A percentile compares a stretch with the other conserved stretches of the same genome.
These are phyloP conservation scores for Spheniscus mendiculus DNA, from an alignment of 2,113 vertebrate genomes.

Conservation along the genomic window DNA sequence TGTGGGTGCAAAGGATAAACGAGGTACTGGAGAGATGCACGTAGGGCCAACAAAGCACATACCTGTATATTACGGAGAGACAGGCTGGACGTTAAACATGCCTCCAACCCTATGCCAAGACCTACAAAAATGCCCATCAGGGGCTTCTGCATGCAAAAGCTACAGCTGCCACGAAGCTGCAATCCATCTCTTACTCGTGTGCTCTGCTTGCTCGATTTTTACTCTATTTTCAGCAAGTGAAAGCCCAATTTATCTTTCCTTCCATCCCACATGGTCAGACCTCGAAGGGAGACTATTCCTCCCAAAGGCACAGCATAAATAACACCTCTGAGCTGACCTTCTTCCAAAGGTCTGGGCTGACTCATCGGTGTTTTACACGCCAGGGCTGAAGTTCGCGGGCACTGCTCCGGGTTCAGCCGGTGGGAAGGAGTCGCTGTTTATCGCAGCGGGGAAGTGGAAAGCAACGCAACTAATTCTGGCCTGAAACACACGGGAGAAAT, in stretches of 20 bases:
- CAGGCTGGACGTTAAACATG: fast-evolving
- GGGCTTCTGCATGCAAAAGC: neutral
- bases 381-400: fast-evolving
- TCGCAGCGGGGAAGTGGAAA: neutral
- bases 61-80: neutral
- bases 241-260: neutral
- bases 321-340: neutral
- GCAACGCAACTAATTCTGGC: neutral
- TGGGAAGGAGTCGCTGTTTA: neutral
- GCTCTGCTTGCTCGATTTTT: neutral
- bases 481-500: neutral
- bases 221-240: neutral
- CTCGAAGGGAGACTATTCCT: neutral
- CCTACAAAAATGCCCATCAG: neutral
- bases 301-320: neutral
- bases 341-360: neutral
- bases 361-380: neutral
- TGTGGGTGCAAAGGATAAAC: neutral
- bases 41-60: neutral
- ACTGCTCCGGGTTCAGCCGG: fast-evolving
- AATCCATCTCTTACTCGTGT: neutral
- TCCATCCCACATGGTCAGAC: neutral
- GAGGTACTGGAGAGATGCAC: neutral
- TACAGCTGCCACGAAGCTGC: neutral
- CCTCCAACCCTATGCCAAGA: neutral